Base-by-base conservation (phyloP, 2,888 invertebrate species). In the Bombylius major region DNA sequence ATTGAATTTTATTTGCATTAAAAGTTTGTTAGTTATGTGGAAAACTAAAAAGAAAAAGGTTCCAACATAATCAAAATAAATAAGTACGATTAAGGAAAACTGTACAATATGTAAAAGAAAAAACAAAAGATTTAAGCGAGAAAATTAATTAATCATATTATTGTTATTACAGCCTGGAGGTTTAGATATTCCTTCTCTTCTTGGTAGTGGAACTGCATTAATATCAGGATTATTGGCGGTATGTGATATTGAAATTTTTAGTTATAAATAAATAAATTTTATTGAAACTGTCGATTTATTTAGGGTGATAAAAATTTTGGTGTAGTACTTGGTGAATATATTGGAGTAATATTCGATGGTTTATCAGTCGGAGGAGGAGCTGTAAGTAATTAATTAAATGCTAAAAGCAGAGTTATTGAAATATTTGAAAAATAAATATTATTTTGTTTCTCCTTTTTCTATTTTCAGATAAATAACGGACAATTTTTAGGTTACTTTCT, bases 311-410 rank as follows among this genome's bases (percentile, higher is more conserved):
- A 67, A 58, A 74, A 75, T 59, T 75, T 75, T 56, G 75, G 75
- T 33, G 67, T 67, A 4, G 73, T 74, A 1, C 59, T 75, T 50
- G 75, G 71, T 5, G 63, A 65, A 44, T 75, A 72, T 59, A 67
- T 73, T 56, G 72, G 71, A 50, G 67, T 67, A 0, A 70, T 71
- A 1, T 64, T 75, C 23, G 75, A 75, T 60, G 75, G 73, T 0
- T 63, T 74, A 3, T 72, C 74, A 0, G 75, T 73, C 0, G 74
- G 74, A 3, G 74, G 74, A 9, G 75, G 74, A 58, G 74, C 74
- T 53, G 74, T 74, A 65, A 60, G 64, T 62, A 48, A 9, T 23
- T 31, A 47, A 44, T 42, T 47, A 32, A 34, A 54, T 4, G 5
- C 39, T 39, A 39, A 5, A 34, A n/a, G 7, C 23, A 13, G n/a